Evolutionary conservation across 2,113 vertebrate genomes (phyloP).

Genomic region (Pelecanus crispus): DNA sequence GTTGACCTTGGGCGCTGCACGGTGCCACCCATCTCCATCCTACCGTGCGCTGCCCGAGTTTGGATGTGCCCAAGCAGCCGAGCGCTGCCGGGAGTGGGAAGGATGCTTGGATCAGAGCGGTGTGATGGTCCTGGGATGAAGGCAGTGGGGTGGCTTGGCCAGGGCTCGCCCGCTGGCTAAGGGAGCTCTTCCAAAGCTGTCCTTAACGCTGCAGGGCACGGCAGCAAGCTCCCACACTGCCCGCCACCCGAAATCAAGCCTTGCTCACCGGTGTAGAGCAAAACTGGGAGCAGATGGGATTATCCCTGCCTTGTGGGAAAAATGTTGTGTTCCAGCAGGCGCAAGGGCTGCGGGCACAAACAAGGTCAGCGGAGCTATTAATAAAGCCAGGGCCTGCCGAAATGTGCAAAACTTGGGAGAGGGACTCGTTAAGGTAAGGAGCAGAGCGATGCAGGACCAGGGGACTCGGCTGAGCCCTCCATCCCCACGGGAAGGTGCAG

Average conservation of each 20-base stretch:
- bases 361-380: not conserved
- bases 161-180: not conserved
- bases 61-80: not conserved
- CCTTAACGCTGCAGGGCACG: not conserved
- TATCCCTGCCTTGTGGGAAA: slow-evolving; percentile 13
- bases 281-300: slow-evolving; percentile 37
- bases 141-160: not conserved
- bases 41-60: not conserved
- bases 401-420: accelerated
- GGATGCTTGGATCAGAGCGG: not conserved
- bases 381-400: not conserved
- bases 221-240: not conserved
- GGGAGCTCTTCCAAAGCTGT: not conserved
- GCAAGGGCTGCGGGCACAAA: not conserved
- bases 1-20: too few species aligned
- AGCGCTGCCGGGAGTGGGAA: accelerated
- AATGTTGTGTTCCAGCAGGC: not conserved
- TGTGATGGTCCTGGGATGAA: not conserved
- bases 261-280: not conserved
- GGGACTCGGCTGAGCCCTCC: not conserved
- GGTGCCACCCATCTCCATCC: not conserved
- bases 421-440: not conserved
- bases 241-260: not conserved
- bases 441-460: accelerated
- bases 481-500: not conserved